A percentile compares a stretch with the other conserved stretches of the same genome.
Evolutionary conservation across 1,140 invertebrate genomes (phyloP).

Genomic region (Danaus plexippus): DNA sequence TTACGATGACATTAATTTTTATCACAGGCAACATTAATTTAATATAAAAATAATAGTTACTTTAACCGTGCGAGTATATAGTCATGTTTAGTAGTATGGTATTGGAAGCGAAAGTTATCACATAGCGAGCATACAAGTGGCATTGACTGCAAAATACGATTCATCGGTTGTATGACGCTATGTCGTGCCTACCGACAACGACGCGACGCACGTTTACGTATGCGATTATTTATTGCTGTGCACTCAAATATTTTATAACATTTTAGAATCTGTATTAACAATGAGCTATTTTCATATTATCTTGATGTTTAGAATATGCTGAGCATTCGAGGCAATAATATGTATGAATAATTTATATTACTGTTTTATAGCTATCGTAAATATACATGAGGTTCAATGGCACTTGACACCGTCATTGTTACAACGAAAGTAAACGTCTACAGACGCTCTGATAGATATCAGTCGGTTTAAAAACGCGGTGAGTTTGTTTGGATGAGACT

Average conservation of each 20-base stretch:
- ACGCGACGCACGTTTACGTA: slow-evolving; percentile 18
- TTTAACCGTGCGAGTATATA: too few species aligned
- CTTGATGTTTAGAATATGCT: too few species aligned
- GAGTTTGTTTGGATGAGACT: slow-evolving; percentile 1
- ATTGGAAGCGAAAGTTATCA: slow-evolving; percentile 41
- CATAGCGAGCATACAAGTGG: slow-evolving; percentile 30
- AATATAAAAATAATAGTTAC: too few species aligned
- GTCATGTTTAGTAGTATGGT: slow-evolving; percentile 17
- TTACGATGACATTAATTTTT: too few species aligned
- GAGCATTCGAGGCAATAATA: too few species aligned
- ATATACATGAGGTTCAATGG: slow-evolving; percentile 2
- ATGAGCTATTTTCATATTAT: slow-evolving; percentile 2
- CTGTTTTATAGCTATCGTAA: too few species aligned
- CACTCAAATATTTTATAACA: slow-evolving; percentile 1
- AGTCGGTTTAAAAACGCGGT: neutral
- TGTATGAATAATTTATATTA: too few species aligned
- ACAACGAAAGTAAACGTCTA: slow-evolving; percentile 1
- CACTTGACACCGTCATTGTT: slow-evolving; percentile 2
- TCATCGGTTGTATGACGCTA: slow-evolving; percentile 31
- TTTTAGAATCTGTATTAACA: slow-evolving; percentile 6
- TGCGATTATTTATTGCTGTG: slow-evolving; percentile 16
- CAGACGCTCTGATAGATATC: too few species aligned
- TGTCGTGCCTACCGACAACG: slow-evolving; percentile 22
- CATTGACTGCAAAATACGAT: slow-evolving; percentile 40
- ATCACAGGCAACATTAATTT: too few species aligned